Percentiles rank a stretch among this genome's conserved stretches.
Conservation (phyloP, 1,140 invertebrate species). For the Apolygus lucorum region DNA sequence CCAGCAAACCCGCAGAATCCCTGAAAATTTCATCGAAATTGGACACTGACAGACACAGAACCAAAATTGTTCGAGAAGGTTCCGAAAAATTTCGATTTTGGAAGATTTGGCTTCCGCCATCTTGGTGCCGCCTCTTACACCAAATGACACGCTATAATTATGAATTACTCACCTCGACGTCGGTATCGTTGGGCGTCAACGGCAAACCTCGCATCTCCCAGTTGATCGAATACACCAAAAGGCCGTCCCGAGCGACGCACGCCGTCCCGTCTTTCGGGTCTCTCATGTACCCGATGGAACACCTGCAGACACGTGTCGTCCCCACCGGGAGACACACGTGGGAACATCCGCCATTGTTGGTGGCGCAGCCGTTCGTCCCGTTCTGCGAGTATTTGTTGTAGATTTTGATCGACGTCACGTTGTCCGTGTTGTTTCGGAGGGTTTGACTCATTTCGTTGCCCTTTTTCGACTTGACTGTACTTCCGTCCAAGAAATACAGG, state of each 20-base stretch:
- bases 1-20: no score
- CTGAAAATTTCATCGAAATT: no score
- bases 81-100: no score
- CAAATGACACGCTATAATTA: no score
- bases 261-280: constrained; percentile 45
- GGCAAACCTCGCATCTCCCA: constrained; percentile 64
- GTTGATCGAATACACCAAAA: constrained; percentile 66
- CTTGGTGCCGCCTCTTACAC: no score
- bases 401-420: constrained; percentile 56
- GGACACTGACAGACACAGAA: no score
- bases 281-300: constrained; percentile 49
- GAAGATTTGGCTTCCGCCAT: no score
- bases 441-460: not conserved
- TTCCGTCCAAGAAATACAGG: constrained; percentile 43
- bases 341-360: constrained; percentile 54
- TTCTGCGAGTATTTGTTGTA: constrained; percentile 57
- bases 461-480: not conserved
- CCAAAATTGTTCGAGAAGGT: no score
- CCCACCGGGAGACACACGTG: constrained; percentile 70
- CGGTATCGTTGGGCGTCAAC: constrained; percentile 42
- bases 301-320: constrained; percentile 53
- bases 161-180: no score
- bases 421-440: constrained; percentile 15
- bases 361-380: constrained; percentile 46
- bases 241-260: constrained; percentile 49